A percentile compares a stretch with the other conserved stretches of the same genome.
Evolutionary conservation across 2,113 vertebrate species (phyloP).

Genomic region (Eulacestoma nigropectus): DNA sequence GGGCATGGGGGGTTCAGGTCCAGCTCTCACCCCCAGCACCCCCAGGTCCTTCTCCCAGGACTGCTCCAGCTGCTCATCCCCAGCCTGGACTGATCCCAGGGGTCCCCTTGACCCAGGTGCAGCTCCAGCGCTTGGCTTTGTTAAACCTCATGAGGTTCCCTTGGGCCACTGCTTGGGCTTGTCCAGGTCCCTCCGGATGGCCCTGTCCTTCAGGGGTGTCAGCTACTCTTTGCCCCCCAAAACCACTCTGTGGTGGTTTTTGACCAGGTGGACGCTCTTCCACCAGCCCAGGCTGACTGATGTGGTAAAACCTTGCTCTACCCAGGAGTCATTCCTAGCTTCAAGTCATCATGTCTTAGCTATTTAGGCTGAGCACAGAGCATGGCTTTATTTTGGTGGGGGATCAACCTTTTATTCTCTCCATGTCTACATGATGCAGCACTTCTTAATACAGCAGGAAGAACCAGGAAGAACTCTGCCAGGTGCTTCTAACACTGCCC

Average conservation of each 20-base stretch:
- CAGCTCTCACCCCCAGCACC: neutral
- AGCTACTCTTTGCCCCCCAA: neutral
- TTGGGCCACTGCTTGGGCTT: neutral
- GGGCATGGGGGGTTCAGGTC: neutral
- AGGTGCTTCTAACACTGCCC: neutral
- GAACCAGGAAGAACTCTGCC: neutral
- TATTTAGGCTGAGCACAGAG: neutral
- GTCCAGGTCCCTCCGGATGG: neutral
- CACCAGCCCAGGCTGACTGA: fast-evolving
- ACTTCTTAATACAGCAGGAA: neutral
- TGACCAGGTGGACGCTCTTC: neutral
- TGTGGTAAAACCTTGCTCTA: fast-evolving
- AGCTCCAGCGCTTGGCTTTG: neutral
- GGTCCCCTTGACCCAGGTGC: fast-evolving
- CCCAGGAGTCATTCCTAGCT: neutral
- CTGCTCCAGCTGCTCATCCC: neutral
- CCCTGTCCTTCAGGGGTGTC: neutral
- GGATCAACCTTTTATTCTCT: neutral
- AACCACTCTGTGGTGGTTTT: neutral
- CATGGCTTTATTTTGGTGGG: neutral
- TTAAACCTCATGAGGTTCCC: neutral
- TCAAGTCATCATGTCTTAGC: too few relatives aligned
- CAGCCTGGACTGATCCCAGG: fast-evolving
- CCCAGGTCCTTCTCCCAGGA: neutral
- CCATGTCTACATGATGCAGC: fast-evolving